Percentiles rank a stretch among this genome's conserved stretches.
phyloP scores from a whole-genome alignment of 2,888 invertebrate genomes.

The Polia nebulosa region DNA sequence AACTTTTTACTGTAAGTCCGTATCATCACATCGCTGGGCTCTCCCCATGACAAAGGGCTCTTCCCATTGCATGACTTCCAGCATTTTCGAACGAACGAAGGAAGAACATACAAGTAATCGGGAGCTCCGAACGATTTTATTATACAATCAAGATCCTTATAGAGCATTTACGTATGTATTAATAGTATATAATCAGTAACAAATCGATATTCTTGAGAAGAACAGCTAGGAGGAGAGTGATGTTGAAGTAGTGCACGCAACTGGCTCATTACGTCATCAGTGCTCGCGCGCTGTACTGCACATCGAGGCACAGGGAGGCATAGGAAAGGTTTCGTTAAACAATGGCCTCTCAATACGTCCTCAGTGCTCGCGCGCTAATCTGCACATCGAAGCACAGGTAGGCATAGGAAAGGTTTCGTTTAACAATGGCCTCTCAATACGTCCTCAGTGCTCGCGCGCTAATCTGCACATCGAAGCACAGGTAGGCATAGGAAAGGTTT shows the following conservation, averaged over 20 bases:
- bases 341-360: conserved; percentile 34
- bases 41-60: not conserved
- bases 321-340: conserved; percentile 7
- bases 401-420: too few relatives aligned
- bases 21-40: not conserved
- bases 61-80: not conserved
- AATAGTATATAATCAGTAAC: too few relatives aligned
- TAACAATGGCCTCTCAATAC: conserved; percentile 29
- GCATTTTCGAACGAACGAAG: not conserved
- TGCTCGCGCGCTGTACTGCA: conserved; percentile 4
- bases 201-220: not conserved
- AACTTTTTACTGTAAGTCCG: not conserved
- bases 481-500: too few relatives aligned
- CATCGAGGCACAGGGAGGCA: too few relatives aligned
- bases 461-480: too few relatives aligned
- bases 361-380: not conserved
- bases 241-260: conserved; percentile 1
- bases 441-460: conserved; percentile 17
- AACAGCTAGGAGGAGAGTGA: not conserved
- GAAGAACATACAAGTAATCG: not conserved
- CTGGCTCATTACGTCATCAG: conserved; percentile 37
- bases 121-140: not conserved
- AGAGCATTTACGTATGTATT: not conserved
- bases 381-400: too few relatives aligned
- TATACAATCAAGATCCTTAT: not conserved